These are phyloP conservation scores for Orchesellides sinensis DNA, from an alignment of 2,888 invertebrate genomes.

Conservation along the genomic window DNA sequence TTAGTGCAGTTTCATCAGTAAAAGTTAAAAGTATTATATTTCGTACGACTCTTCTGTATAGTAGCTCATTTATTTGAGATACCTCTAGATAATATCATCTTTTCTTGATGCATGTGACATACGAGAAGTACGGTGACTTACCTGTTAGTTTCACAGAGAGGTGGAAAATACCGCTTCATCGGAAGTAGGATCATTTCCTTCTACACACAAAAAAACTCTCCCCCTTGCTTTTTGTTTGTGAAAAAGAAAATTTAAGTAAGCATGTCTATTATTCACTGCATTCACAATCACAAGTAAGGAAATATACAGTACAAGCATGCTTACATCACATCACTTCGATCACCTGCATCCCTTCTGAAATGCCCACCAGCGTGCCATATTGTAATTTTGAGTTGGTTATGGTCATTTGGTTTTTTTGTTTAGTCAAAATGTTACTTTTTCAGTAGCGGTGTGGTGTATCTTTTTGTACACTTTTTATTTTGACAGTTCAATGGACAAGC, in stretches of 20 bases:
- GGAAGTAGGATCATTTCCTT: slow-evolving; percentile 61
- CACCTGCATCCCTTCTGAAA: slow-evolving; percentile 61
- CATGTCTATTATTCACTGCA: background rate
- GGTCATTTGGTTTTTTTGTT: slow-evolving; percentile 11
- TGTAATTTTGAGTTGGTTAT: slow-evolving; percentile 9
- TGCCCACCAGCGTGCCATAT: slow-evolving; percentile 20
- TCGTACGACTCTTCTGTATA: too few relatives aligned
- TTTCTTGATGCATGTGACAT: slow-evolving; percentile 19
- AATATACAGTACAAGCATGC: slow-evolving; percentile 13
- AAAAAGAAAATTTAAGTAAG: background rate
- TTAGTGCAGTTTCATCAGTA: too few relatives aligned
- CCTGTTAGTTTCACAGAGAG: slow-evolving; percentile 33
- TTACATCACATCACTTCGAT: slow-evolving; percentile 28
- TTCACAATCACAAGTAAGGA: slow-evolving; percentile 6
- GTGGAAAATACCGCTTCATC: slow-evolving; percentile 12
- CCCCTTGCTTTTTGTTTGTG: slow-evolving; percentile 18
- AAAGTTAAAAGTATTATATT: too few relatives aligned
- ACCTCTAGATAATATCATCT: background rate
- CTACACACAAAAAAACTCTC: slow-evolving; percentile 23
- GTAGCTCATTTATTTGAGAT: background rate
- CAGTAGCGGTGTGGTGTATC: background rate
- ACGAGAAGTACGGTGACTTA: slow-evolving; percentile 58
- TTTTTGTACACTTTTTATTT: slow-evolving; percentile 16
- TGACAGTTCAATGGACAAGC: slow-evolving; percentile 45
- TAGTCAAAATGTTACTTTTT: background rate